Evolutionary conservation across 2,888 invertebrate genomes (phyloP).

Genomic region (Timema podura): DNA sequence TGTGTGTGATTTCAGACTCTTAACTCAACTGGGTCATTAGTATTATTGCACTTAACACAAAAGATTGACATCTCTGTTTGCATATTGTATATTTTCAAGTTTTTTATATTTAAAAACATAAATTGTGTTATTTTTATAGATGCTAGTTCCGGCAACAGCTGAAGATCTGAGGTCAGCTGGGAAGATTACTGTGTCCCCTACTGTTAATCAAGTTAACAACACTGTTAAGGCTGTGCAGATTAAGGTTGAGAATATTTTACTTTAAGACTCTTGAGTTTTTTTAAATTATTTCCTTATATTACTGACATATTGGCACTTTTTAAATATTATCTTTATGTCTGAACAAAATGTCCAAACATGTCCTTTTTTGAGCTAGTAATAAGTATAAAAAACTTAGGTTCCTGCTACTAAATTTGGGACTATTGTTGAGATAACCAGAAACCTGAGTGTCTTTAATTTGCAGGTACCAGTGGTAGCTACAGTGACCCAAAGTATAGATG

Average conservation of each 20-base stretch:
- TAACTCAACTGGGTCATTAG: not conserved
- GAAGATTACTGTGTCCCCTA: conserved; percentile 50
- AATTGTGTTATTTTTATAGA: conserved; percentile 43
- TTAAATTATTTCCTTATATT: too few relatives aligned
- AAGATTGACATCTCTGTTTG: too few relatives aligned
- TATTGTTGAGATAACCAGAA: too few relatives aligned
- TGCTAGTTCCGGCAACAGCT: conserved; percentile 67
- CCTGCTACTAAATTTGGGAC: too few relatives aligned
- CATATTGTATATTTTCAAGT: not conserved
- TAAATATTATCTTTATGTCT: too few relatives aligned
- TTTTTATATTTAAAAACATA: not conserved
- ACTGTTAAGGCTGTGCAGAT: conserved; percentile 51
- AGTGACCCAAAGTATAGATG: conserved; percentile 51
- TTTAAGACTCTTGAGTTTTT: too few relatives aligned
- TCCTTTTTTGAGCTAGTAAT: too few relatives aligned
- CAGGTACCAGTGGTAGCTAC: conserved; percentile 58
- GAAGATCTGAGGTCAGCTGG: conserved; percentile 64
- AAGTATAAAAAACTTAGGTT: too few relatives aligned
- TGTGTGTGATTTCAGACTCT: not conserved
- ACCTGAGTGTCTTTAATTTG: conserved; percentile 11
- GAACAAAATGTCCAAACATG: too few relatives aligned
- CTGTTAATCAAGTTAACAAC: conserved; percentile 30
- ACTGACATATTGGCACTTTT: too few relatives aligned
- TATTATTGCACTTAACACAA: too few relatives aligned
- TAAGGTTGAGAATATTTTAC: conserved; percentile 35